Conservation (phyloP, 2,888 invertebrate genomes). For the Criorhina ranunculi region DNA sequence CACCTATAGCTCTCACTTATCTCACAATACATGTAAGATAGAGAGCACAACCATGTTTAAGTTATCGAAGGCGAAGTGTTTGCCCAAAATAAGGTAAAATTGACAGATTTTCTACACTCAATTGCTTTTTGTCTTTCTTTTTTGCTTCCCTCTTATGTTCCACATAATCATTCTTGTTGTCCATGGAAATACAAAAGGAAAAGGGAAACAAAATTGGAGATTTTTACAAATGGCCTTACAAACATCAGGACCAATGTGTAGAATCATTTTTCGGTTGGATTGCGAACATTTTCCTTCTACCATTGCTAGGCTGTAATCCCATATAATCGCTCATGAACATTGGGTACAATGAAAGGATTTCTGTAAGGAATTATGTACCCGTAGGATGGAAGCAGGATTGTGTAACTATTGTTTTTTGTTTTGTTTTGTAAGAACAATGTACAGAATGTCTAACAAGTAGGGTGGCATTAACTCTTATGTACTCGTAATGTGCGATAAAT, state of each 20-base stretch:
- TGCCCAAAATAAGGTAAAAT: constrained; percentile 34
- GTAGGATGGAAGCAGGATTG: constrained; percentile 6
- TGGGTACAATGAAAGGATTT: constrained; percentile 10
- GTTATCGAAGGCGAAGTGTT: background rate
- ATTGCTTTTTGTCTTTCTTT: constrained; percentile 28
- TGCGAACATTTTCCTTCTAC: background rate
- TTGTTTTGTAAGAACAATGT: background rate
- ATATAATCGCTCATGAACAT: constrained; percentile 38
- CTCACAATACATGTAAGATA: background rate
- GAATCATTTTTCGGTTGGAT: constrained; percentile 16
- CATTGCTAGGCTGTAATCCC: constrained; percentile 27
- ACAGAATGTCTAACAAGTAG: constrained; percentile 16
- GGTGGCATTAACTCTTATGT: background rate
- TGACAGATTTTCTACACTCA: constrained; percentile 22
- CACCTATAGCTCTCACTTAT: constrained; percentile 58
- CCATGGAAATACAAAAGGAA: background rate
- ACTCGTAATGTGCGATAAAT: too few species aligned
- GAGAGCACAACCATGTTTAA: constrained; percentile 7
- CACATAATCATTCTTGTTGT: background rate
- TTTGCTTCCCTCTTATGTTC: background rate
- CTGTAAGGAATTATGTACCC: background rate
- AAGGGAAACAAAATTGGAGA: background rate
- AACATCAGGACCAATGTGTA: constrained; percentile 6
- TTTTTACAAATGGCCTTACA: constrained; percentile 19
- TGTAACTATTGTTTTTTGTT: constrained; percentile 6